These are phyloP conservation scores for Triplophysa siluroides DNA, from an alignment of 2,113 vertebrate genomes.

Conservation along the genomic window DNA sequence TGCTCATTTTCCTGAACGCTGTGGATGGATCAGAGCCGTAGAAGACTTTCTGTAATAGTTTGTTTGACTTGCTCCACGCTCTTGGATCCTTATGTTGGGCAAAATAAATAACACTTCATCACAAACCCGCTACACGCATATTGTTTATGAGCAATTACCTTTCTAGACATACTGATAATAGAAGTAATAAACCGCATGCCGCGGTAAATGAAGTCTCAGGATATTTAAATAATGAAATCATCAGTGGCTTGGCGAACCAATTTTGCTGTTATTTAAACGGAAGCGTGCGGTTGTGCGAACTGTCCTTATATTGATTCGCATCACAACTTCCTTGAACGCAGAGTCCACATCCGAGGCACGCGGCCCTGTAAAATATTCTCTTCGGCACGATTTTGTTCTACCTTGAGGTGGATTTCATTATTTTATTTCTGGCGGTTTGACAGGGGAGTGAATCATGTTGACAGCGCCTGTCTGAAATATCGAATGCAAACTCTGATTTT, in stretches of 20 bases:
- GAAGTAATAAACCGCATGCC: constrained; percentile 47
- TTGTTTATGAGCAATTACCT: constrained; percentile 49
- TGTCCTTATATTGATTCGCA: constrained; percentile 50
- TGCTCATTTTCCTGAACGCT: constrained; percentile 47
- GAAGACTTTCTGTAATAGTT: constrained; percentile 48
- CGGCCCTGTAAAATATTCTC: constrained; percentile 67
- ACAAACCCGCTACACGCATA: constrained; percentile 32
- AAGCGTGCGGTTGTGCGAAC: constrained; percentile 31
- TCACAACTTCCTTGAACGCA: constrained; percentile 23
- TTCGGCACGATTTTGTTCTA: constrained; percentile 77
- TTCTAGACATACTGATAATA: constrained; percentile 46
- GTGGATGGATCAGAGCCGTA: constrained; percentile 47
- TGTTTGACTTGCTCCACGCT: constrained; percentile 46
- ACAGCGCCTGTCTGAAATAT: constrained; percentile 76
- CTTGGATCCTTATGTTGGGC: constrained; percentile 29
- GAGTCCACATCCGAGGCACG: constrained; percentile 2
- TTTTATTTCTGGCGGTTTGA: constrained; percentile 76
- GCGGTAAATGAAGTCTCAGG: constrained; percentile 34
- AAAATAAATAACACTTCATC: constrained; percentile 48
- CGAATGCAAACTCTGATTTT: constrained; percentile 72
- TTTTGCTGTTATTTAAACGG: constrained; percentile 34
- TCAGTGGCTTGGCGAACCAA: background rate
- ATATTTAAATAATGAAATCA: constrained; percentile 45
- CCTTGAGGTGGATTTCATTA: constrained; percentile 80
- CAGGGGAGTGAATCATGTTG: constrained; percentile 81